These are phyloP conservation scores for Sinohyriopsis cumingii DNA, from an alignment of 2,888 invertebrate species.

Conservation along the genomic window DNA sequence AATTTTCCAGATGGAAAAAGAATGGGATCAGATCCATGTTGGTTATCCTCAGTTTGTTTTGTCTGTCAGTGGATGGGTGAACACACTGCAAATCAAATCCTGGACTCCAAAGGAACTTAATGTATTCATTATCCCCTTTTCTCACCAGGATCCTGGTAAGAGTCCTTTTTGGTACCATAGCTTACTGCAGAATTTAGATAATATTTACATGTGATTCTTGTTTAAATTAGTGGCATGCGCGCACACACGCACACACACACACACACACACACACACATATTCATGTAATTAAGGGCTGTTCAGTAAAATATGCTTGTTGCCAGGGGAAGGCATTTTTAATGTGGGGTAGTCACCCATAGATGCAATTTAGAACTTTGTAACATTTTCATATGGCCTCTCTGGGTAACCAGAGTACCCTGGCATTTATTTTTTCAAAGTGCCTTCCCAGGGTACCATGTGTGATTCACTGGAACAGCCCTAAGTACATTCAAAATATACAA, in stretches of 20 bases:
- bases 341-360: too few relatives aligned
- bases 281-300: too few relatives aligned
- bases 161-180: not conserved
- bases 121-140: constrained; percentile 97
- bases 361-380: too few relatives aligned
- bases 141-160: constrained; percentile 96
- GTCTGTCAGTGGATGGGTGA: constrained; percentile 57
- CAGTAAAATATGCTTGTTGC: too few relatives aligned
- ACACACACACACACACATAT: not conserved
- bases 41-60: constrained; percentile 51
- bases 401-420: too few relatives aligned
- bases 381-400: too few relatives aligned
- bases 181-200: not conserved
- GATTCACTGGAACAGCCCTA: too few relatives aligned
- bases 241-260: not conserved
- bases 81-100: constrained; percentile 42
- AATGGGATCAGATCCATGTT: constrained; percentile 44
- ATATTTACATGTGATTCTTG: too few relatives aligned
- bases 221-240: not conserved
- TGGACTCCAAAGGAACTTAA: constrained; percentile 76
- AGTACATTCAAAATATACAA: too few relatives aligned
- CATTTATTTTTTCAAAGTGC: too few relatives aligned
- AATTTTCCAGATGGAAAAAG: constrained; percentile 46
- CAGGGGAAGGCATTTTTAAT: too few relatives aligned
- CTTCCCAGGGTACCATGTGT: too few relatives aligned